phyloP scores from a whole-genome alignment of 2,797 vertebrate genomes.

The Trachurus trachurus region DNA sequence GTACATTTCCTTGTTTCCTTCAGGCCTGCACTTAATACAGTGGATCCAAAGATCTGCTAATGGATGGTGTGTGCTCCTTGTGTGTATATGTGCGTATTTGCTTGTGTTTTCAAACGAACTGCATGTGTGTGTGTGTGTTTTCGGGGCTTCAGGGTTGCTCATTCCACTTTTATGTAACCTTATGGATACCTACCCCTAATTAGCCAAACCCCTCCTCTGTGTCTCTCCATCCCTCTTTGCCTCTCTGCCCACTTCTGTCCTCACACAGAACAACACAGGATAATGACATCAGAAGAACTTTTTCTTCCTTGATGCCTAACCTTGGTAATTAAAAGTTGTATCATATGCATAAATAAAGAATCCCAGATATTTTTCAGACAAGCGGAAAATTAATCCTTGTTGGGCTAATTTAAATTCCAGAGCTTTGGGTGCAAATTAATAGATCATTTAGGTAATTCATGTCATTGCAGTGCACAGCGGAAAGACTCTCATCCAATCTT shows the following conservation, averaged over 20 bases:
- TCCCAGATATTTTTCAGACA: not conserved
- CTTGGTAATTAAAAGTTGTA: conserved; percentile 34
- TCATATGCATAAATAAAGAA: conserved; percentile 8
- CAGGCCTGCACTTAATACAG: conserved; percentile 68
- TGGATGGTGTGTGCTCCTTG: conserved; percentile 48
- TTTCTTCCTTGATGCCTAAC: not conserved
- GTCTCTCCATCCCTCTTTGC: conserved; percentile 19
- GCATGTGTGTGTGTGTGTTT: conserved; percentile 30
- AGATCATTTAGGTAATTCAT: conserved; percentile 7
- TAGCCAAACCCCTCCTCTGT: conserved; percentile 38
- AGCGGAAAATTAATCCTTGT: not conserved
- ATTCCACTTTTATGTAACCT: conserved; percentile 76
- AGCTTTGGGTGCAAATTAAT: conserved; percentile 7
- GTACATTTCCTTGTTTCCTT: conserved; percentile 44
- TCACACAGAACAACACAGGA: conserved; percentile 23
- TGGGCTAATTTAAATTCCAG: not conserved
- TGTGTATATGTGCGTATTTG: conserved; percentile 7
- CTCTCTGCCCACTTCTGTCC: conserved; percentile 22
- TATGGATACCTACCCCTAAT: conserved; percentile 59
- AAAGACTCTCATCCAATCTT: not conserved
- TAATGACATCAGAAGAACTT: conserved; percentile 6
- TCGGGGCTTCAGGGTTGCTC: conserved; percentile 59
- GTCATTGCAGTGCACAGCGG: not conserved
- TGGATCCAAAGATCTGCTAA: conserved; percentile 64
- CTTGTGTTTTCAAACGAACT: conserved; percentile 17